A percentile compares a stretch with the other conserved stretches of the same genome.
Conservation (phyloP, 2,888 invertebrate species). For the Chirona hameri region DNA sequence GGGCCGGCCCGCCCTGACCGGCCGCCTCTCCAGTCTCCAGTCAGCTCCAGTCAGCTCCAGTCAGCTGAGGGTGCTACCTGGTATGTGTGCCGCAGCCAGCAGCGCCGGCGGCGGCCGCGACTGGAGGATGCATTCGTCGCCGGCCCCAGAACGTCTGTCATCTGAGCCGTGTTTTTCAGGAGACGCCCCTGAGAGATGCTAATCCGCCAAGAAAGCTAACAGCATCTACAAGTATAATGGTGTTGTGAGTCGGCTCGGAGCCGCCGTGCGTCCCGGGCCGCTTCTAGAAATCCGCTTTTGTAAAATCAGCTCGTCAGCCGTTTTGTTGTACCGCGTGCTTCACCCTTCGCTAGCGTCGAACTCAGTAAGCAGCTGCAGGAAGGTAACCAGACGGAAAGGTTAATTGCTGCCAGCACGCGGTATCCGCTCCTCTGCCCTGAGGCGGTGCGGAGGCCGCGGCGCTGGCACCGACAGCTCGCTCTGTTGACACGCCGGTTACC, state of each 20-base stretch:
- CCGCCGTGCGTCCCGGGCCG: background rate
- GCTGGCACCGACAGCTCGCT: too few species aligned
- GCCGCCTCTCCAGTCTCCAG: background rate
- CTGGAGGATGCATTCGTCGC: too few species aligned
- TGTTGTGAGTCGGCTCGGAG: background rate
- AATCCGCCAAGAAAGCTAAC: slow-evolving; percentile 8
- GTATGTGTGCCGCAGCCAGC: background rate
- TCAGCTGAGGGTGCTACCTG: background rate
- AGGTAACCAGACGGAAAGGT: background rate
- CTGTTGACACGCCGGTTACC: background rate
- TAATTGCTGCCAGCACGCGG: background rate
- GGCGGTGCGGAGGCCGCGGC: too few species aligned
- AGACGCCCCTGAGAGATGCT: background rate
- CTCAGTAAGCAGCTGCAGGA: background rate
- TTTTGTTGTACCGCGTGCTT: background rate
- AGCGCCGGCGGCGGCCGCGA: background rate
- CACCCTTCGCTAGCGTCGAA: background rate
- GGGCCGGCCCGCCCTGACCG: too few species aligned
- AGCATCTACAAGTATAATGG: slow-evolving; percentile 27
- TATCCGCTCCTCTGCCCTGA: background rate
- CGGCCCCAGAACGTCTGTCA: background rate
- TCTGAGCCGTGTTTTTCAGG: background rate
- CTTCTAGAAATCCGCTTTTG: background rate
- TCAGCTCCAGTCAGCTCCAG: too few species aligned
- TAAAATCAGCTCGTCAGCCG: background rate